Percentiles rank a stretch among this genome's conserved stretches.
Evolutionary conservation across 1,140 invertebrate species (phyloP).

Genomic region (Zaprionus capensis): DNA sequence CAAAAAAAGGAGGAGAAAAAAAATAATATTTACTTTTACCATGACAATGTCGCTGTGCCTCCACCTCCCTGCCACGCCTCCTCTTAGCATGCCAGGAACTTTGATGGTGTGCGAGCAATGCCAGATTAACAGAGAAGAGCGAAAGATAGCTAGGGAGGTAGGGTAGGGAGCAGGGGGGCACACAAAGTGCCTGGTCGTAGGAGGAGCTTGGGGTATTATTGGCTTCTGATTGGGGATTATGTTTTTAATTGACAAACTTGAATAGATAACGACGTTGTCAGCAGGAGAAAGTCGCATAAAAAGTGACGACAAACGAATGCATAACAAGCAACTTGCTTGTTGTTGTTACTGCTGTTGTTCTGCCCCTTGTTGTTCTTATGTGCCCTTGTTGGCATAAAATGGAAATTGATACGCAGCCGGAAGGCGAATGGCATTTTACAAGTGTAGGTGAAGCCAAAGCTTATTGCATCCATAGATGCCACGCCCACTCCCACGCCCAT

Average conservation of each 20-base stretch:
- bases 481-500: background rate
- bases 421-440: constrained; percentile 27
- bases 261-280: constrained; percentile 82
- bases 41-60: constrained; percentile 69
- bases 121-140: constrained; percentile 46
- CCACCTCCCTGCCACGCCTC: background rate
- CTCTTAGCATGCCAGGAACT: constrained; percentile 35
- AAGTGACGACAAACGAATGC: constrained; percentile 81
- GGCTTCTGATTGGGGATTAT: constrained; percentile 82
- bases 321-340: constrained; percentile 62
- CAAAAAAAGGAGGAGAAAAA: constrained; percentile 20
- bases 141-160: background rate
- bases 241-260: constrained; percentile 83
- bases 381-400: constrained; percentile 38
- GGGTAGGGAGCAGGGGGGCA: background rate
- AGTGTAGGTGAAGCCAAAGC: constrained; percentile 29
- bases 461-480: constrained; percentile 24
- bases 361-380: constrained; percentile 6
- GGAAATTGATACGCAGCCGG: constrained; percentile 43
- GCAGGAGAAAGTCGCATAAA: constrained; percentile 73
- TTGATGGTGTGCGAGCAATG: constrained; percentile 60
- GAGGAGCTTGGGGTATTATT: constrained; percentile 65
- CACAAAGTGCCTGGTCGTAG: background rate
- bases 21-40: constrained; percentile 81
- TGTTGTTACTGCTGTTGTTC: constrained; percentile 8